Evolutionary conservation across 1,140 invertebrate genomes (phyloP).

Genomic region (Lasioglossum albipes): DNA sequence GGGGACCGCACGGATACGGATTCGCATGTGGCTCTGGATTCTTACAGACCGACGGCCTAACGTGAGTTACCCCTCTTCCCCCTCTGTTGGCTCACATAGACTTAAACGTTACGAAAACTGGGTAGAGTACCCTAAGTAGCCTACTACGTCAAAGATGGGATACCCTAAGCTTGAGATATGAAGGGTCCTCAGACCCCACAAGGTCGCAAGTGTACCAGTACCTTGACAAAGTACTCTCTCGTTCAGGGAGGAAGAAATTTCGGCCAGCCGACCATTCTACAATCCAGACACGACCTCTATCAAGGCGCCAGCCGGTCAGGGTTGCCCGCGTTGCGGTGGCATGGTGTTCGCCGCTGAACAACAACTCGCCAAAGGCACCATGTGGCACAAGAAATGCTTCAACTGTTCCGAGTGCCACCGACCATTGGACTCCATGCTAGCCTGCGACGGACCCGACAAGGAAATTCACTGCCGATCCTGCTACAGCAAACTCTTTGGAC

Average conservation of each 20-base stretch:
- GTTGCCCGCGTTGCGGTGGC: slow-evolving; percentile 94
- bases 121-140: no score
- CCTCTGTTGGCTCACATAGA: no score
- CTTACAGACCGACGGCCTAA: slow-evolving; percentile 92
- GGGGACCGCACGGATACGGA: slow-evolving; percentile 96
- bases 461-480: slow-evolving; percentile 94
- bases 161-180: no score
- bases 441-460: slow-evolving; percentile 93
- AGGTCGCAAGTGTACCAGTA: no score
- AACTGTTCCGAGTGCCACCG: slow-evolving; percentile 95
- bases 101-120: no score
- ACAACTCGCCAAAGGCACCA: slow-evolving; percentile 95
- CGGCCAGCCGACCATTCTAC: slow-evolving; percentile 86
- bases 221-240: background rate
- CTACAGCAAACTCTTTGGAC: slow-evolving; percentile 93
- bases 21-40: slow-evolving; percentile 97
- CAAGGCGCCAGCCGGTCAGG: slow-evolving; percentile 91
- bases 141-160: no score
- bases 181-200: no score
- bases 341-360: slow-evolving; percentile 97
- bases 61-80: slow-evolving; percentile 81
- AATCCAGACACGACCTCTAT: slow-evolving; percentile 93
- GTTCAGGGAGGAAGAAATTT: slow-evolving; percentile 90
- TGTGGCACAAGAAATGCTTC: slow-evolving; percentile 98
- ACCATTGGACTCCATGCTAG: slow-evolving; percentile 94